Evolutionary conservation across 2,113 vertebrate species (phyloP), one percentile per base, ranked within the genome.

Genomic region (Vulpes vulpes): DNA sequence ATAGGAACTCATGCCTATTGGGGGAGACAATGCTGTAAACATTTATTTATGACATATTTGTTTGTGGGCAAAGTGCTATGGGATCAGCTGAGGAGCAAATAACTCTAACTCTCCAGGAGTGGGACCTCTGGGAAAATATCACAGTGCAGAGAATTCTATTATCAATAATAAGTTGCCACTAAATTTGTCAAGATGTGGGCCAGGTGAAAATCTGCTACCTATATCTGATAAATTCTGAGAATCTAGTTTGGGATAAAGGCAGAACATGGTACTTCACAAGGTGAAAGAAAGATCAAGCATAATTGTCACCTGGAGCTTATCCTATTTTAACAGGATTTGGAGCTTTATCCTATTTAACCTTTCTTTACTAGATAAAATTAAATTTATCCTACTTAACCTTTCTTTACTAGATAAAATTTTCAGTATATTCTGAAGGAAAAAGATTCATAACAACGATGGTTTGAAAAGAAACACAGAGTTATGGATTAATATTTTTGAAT

Each of bases 381-480:
- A 35, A 35, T 35, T 35, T 35, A 43, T 43, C 38, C 38, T 43
- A 43, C 5, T 43, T 5, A 9, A 64, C 2, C 11, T 3, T 67
- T 73, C 59, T 79, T 85, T 67, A 60, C 76, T 53, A 67, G 38
- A 65, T 67, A 88, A 65, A 73, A 80, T 22, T 84, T 84, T 93
- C 11, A 51, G 11, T 80, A 76, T 69, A 91, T 59, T 20, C n/a
- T 80, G 8, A 92, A 81, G 57, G 25, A 51, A 89, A 97, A 69
- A 22, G 15, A 71, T 32, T 80, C 69, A 80, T 83, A 67, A 88
- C 38, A 82, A 80, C 53, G 96, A 81, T 57, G 19, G 7, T 14
- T 25, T 85, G 30, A 88, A 93, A 74, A 79, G 49, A 95, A 91
- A 82, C 35, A n/a, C 11, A 43, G 59, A 80, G 30, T 69, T 91